Conservation (phyloP, 2,797 vertebrate species). For the Thaleichthys pacificus region DNA sequence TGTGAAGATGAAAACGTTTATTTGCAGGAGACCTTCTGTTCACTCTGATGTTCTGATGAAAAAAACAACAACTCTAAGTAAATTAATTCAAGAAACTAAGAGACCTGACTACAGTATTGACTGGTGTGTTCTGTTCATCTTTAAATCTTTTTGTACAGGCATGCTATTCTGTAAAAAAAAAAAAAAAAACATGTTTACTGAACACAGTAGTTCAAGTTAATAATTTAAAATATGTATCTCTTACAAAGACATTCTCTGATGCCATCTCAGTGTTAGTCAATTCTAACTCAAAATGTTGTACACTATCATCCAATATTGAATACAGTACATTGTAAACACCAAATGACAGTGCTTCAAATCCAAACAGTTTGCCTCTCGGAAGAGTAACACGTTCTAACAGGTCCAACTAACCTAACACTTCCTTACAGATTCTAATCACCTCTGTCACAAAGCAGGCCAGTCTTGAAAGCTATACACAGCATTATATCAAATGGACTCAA, state of each 20-base stretch:
- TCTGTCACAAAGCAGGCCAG: too few relatives aligned
- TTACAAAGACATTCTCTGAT: too few relatives aligned
- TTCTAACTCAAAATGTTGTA: too few relatives aligned
- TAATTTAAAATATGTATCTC: too few relatives aligned
- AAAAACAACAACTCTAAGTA: constrained; percentile 71
- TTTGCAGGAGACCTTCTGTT: constrained; percentile 77
- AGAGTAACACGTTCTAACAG: not conserved
- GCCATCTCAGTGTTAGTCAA: too few relatives aligned
- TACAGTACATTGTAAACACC: too few relatives aligned
- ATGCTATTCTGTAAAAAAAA: not conserved
- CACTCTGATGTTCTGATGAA: constrained; percentile 72
- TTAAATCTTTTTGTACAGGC: not conserved
- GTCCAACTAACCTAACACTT: too few relatives aligned
- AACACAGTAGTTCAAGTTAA: not conserved
- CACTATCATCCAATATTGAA: too few relatives aligned
- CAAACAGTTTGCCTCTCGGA: not conserved
- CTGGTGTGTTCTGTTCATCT: constrained; percentile 14
- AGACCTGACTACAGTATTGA: constrained; percentile 38
- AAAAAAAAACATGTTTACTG: not conserved
- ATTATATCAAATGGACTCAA: too few relatives aligned
- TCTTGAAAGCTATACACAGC: too few relatives aligned
- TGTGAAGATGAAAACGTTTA: constrained; percentile 73
- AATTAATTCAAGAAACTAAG: constrained; percentile 71
- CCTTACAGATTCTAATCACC: too few relatives aligned
- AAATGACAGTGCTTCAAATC: too few relatives aligned